These are phyloP conservation scores for Galleria mellonella DNA, from an alignment of 1,140 invertebrate genomes.

Conservation along the genomic window DNA sequence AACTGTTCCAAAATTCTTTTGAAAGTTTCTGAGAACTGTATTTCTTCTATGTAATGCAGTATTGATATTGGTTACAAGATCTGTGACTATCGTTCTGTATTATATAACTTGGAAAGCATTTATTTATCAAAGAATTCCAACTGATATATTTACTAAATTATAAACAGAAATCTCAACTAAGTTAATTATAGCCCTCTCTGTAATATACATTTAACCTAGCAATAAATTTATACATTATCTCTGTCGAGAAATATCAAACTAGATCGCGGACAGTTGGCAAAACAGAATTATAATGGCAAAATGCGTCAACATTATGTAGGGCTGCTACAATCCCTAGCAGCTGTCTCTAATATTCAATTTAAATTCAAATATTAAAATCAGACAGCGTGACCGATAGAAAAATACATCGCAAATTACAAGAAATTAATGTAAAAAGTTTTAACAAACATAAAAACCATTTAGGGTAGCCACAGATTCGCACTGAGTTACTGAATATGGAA, in stretches of 20 bases:
- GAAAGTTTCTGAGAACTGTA: slow-evolving; percentile 90
- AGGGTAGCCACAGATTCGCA: too few species aligned
- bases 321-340: too few species aligned
- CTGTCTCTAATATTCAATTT: too few species aligned
- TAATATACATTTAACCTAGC: neutral
- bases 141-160: slow-evolving; percentile 1
- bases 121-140: slow-evolving; percentile 1
- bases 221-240: slow-evolving; percentile 2
- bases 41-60: slow-evolving; percentile 92
- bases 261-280: neutral
- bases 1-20: slow-evolving; percentile 81
- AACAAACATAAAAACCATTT: too few species aligned
- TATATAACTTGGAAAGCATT: neutral
- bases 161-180: slow-evolving; percentile 1
- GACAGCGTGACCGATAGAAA: too few species aligned
- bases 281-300: neutral
- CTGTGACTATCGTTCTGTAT: too few species aligned
- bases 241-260: slow-evolving; percentile 2
- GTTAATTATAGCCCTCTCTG: slow-evolving; percentile 2
- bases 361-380: too few species aligned
- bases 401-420: too few species aligned
- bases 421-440: too few species aligned
- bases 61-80: too few species aligned
- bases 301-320: too few species aligned
- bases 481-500: too few species aligned